A percentile compares a stretch with the other conserved stretches of the same genome.
These are phyloP conservation scores for Sinonovacula constricta DNA, from an alignment of 1,140 invertebrate genomes.

Conservation along the genomic window DNA sequence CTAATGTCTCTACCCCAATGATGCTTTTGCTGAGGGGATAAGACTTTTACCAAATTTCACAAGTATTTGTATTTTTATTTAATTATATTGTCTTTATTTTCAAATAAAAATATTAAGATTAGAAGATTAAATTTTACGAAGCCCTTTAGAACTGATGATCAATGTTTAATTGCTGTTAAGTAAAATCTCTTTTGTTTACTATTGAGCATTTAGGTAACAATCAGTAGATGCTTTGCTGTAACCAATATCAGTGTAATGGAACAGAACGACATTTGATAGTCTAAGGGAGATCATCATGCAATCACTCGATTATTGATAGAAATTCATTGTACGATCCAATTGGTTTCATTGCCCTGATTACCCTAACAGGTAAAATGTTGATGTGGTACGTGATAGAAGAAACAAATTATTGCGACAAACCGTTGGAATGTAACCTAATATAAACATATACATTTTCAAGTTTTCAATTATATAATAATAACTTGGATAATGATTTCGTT, in stretches of 20 bases:
- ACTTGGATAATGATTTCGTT: too few species aligned
- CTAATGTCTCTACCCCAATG: neutral
- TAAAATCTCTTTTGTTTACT: neutral
- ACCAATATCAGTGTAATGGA: too few species aligned
- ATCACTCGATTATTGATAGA: too few species aligned
- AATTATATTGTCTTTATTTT: neutral
- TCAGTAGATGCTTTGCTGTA: neutral
- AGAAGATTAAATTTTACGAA: neutral
- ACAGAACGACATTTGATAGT: too few species aligned
- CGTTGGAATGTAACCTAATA: neutral
- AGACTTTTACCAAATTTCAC: neutral
- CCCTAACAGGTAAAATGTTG: neutral
- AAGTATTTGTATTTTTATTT: neutral
- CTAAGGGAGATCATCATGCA: too few species aligned
- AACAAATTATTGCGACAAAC: neutral
- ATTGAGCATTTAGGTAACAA: neutral
- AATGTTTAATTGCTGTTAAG: neutral
- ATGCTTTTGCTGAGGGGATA: neutral
- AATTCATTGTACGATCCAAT: neutral
- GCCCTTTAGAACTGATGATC: neutral
- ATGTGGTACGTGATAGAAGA: neutral
- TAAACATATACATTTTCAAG: conserved; percentile 24
- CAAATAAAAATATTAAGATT: neutral
- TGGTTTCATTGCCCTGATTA: conserved; percentile 1
- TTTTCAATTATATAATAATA: too few species aligned